Base-by-base conservation (phyloP, 2,888 invertebrate species). In the Pterostichus niger region DNA sequence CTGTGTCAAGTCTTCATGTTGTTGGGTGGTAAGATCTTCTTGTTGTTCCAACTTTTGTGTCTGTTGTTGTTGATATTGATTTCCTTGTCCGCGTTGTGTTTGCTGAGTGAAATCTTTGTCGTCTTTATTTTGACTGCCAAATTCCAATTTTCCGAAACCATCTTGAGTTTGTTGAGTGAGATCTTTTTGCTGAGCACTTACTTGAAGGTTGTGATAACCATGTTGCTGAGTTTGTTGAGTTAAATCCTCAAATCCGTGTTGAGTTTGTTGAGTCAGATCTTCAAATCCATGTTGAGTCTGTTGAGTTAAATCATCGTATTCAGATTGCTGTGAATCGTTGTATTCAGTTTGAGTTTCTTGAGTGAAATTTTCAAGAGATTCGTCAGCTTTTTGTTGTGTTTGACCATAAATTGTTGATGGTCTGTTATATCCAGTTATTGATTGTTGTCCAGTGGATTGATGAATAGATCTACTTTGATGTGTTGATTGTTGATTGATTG, bases 131-230 rank as follows among this genome's bases (percentile, higher is more conserved):
- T 59, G 59, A 17, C 17, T 1, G 13, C 46, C 73, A 46, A 15
- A 73, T 46, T 73, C 64, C 7, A 31, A 75, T 46, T 40, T 40
- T 40, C 40, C 56, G 56, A 56, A 59, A 10, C 24, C 61, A 7
- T 83, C 68, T 75, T 84, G 79, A 78, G 52, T 77, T 77, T 85
- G 86, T 84, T 86, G 86, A 84, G 84, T 85, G 81, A 84, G 17
- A 80, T 86, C 82, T 49, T 86, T 84, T 52, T 49, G 49, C 52
- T 75, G 75, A 75, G 49, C 49, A 13, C 80, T 64, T 10, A 80
- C 61, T 35, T 88, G 61, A 88, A 86, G 82, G 86, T 88, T 33
- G 88, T 86, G 84, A 89, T 89, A 54, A 56, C 83, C 79, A 44
- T 84, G 83, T 83, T 85, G 78, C 84, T 87, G 86, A 71, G 56